Percentiles rank a stretch among this genome's conserved stretches.
These are phyloP conservation scores for Heloderma charlesbogerti DNA, from an alignment of 2,113 vertebrate genomes.

Conservation along the genomic window DNA sequence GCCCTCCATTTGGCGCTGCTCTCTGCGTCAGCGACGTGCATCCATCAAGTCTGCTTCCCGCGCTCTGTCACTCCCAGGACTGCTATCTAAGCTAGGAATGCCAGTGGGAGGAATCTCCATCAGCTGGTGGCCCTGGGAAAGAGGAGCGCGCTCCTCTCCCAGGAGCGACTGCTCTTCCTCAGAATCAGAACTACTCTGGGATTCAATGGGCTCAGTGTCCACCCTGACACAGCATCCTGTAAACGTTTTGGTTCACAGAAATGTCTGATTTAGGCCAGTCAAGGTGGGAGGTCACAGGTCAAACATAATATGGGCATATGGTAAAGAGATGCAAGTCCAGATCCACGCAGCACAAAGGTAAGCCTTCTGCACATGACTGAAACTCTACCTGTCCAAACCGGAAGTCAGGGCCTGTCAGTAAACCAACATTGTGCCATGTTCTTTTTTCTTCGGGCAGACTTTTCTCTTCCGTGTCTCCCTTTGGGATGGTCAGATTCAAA, in stretches of 20 bases:
- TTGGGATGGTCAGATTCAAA: neutral
- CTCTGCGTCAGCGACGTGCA: no score
- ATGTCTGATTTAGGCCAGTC: neutral
- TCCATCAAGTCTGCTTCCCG: no score
- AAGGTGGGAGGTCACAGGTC: neutral
- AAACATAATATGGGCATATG: neutral
- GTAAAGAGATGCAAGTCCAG: neutral
- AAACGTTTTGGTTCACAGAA: neutral
- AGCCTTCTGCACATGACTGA: neutral
- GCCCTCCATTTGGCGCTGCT: no score
- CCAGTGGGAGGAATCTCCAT: no score
- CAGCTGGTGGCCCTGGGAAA: no score
- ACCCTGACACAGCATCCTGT: neutral
- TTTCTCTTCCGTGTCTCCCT: neutral
- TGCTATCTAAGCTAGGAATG: no score
- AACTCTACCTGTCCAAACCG: neutral
- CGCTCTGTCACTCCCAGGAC: no score
- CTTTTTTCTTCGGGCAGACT: slow-evolving; percentile 17
- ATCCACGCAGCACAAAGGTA: neutral
- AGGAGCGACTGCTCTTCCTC: no score
- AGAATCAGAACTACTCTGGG: no score
- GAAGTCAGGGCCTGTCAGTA: fast-evolving
- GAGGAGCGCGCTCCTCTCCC: no score
- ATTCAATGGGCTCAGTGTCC: no score
- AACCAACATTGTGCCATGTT: neutral